Conservation (phyloP, 2,888 invertebrate genomes). For the Patella depressa region DNA sequence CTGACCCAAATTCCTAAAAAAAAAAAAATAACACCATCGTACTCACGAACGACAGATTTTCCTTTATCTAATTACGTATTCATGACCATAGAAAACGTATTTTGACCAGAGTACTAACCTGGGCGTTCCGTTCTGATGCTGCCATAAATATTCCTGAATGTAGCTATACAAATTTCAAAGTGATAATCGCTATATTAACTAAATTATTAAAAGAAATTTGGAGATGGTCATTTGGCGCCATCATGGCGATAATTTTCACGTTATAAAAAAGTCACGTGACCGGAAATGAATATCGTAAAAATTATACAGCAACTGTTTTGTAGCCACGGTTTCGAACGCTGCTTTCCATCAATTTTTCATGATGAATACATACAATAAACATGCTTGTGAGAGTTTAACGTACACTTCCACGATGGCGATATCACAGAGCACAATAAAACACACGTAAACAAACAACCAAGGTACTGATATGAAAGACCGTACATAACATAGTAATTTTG, state of each 20-base stretch:
- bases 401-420: too few species aligned
- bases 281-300: constrained; percentile 15
- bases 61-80: constrained; percentile 15
- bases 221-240: constrained; percentile 46
- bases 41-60: too few species aligned
- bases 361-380: too few species aligned
- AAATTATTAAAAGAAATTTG: background rate
- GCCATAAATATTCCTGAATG: background rate
- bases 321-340: background rate
- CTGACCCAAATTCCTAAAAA: too few species aligned
- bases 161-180: background rate
- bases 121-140: background rate
- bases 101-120: background rate
- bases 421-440: too few species aligned
- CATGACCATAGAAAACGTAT: background rate
- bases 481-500: too few species aligned
- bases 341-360: too few species aligned
- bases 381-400: too few species aligned
- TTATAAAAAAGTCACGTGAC: constrained; percentile 31
- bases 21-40: too few species aligned
- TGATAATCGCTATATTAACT: background rate
- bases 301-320: constrained; percentile 13
- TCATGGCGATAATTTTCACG: constrained; percentile 46
- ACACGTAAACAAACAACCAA: too few species aligned
- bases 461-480: too few species aligned